A percentile compares a stretch with the other conserved stretches of the same genome.
Evolutionary conservation across 2,888 invertebrate genomes (phyloP).

Genomic region (Rotaria magnacalcarata): DNA sequence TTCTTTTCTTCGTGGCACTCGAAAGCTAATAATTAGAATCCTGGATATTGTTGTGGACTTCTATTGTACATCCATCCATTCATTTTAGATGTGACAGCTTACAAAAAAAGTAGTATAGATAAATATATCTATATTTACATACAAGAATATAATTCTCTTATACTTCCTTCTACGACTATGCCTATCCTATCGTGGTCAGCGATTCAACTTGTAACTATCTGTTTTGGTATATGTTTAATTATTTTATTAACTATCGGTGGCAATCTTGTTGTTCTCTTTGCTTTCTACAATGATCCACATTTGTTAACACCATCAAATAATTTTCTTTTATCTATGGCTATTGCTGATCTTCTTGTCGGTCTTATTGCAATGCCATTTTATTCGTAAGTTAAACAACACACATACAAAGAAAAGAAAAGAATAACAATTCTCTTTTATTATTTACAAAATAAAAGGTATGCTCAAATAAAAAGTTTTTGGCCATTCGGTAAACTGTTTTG

Average conservation of each 20-base stretch:
- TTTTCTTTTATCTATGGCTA: slow-evolving; percentile 32
- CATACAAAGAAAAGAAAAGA: no score
- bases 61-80: neutral
- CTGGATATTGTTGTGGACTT: neutral
- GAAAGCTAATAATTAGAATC: neutral
- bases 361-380: neutral
- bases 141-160: no score
- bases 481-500: slow-evolving; percentile 18
- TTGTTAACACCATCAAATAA: slow-evolving; percentile 11
- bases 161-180: neutral
- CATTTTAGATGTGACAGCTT: neutral
- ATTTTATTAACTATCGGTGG: neutral
- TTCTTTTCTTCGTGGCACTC: neutral
- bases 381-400: neutral
- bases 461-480: slow-evolving; percentile 2
- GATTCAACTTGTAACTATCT: neutral
- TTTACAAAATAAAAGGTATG: neutral
- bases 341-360: slow-evolving; percentile 29
- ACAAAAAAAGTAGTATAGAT: neutral
- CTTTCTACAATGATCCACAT: slow-evolving; percentile 9
- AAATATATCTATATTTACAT: neutral
- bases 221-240: neutral
- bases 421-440: neutral
- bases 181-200: neutral
- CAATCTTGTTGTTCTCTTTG: slow-evolving; percentile 27